A percentile compares a stretch with the other conserved stretches of the same genome.
phyloP scores from a whole-genome alignment of 2,888 invertebrate genomes.

The Lamproptera curius region DNA sequence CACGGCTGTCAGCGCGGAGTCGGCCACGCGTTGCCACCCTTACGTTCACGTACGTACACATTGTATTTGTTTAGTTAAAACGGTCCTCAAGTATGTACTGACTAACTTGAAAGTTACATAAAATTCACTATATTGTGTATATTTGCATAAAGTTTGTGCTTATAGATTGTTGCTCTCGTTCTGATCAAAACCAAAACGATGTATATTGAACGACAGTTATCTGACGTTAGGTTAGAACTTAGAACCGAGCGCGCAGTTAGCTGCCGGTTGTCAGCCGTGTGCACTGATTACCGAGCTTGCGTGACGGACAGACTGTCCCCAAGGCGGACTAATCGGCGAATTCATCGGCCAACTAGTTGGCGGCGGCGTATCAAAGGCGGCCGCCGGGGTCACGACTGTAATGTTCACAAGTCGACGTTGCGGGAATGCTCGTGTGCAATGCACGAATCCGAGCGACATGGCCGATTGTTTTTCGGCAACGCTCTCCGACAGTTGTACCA shows the following conservation, averaged over 20 bases:
- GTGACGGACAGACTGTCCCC: slow-evolving; percentile 41
- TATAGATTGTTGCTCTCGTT: too few relatives aligned
- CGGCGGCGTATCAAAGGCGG: slow-evolving; percentile 63
- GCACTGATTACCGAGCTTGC: slow-evolving; percentile 18
- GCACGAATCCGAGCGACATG: slow-evolving; percentile 47
- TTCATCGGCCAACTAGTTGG: slow-evolving; percentile 56
- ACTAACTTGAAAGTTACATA: too few relatives aligned
- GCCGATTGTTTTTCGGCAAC: slow-evolving; percentile 14
- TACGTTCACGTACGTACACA: too few relatives aligned
- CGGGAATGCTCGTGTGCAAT: slow-evolving; percentile 51
- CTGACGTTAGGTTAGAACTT: too few relatives aligned
- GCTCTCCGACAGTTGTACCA: slow-evolving; percentile 12
- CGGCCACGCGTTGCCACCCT: slow-evolving; percentile 27
- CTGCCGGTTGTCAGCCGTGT: slow-evolving; percentile 5
- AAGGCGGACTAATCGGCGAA: slow-evolving; percentile 42
- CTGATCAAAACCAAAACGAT: too few relatives aligned
- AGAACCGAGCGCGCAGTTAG: too few relatives aligned
- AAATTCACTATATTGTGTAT: too few relatives aligned
- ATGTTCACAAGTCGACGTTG: slow-evolving; percentile 59
- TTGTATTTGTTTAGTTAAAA: too few relatives aligned
- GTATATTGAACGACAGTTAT: too few relatives aligned
- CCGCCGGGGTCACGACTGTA: slow-evolving; percentile 60
- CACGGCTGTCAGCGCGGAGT: slow-evolving; percentile 48
- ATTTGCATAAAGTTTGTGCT: too few relatives aligned
- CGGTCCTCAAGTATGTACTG: too few relatives aligned